Evolutionary conservation across 2,797 vertebrate species (phyloP).

Genomic region (Anabas testudineus): DNA sequence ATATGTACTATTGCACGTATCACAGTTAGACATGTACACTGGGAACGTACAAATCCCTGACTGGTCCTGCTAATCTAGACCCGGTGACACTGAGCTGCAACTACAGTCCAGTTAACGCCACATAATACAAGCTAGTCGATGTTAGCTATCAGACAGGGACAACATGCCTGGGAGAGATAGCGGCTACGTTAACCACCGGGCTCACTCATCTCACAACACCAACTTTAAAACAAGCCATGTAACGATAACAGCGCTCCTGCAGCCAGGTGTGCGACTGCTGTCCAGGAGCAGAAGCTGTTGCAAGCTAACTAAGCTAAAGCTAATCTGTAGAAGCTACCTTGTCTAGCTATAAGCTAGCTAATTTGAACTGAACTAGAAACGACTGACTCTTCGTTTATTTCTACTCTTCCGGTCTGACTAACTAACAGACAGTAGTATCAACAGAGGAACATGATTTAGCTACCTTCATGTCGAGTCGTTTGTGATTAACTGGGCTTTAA

Average conservation of each 20-base stretch:
- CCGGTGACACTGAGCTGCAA: constrained; percentile 50
- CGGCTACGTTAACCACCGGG: background rate
- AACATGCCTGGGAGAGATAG: background rate
- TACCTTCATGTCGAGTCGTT: constrained; percentile 67
- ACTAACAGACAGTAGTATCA: background rate
- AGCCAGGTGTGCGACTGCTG: constrained; percentile 3
- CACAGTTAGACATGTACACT: background rate
- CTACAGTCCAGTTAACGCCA: constrained; percentile 43
- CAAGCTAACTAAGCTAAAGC: constrained; percentile 57
- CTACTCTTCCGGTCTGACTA: accelerated
- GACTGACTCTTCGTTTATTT: background rate
- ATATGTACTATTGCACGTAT: background rate
- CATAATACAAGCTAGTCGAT: constrained; percentile 34
- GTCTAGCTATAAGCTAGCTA: constrained; percentile 55
- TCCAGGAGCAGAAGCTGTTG: constrained; percentile 17
- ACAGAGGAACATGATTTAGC: background rate
- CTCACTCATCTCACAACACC: background rate
- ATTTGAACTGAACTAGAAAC: constrained; percentile 18
- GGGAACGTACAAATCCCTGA: background rate
- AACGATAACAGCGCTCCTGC: background rate
- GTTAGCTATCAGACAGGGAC: constrained; percentile 30
- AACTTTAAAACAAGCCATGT: background rate
- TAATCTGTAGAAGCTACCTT: constrained; percentile 40
- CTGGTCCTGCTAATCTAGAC: constrained; percentile 25
- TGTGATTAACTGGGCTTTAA: constrained; percentile 46